These are phyloP conservation scores for Crossaster papposus DNA, from an alignment of 53 echinoderm and acorn worm genomes.

Conservation along the genomic window DNA sequence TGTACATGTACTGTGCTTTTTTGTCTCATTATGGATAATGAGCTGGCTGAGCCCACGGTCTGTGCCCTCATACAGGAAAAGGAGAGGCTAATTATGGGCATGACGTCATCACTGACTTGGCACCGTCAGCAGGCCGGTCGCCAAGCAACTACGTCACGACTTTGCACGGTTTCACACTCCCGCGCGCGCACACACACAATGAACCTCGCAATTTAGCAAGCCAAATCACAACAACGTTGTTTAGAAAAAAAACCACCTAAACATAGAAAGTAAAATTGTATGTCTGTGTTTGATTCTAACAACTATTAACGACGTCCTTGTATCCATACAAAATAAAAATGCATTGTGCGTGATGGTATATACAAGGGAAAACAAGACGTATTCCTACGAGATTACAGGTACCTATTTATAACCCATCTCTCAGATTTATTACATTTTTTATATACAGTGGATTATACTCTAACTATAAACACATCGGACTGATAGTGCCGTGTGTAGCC, in stretches of 20 bases:
- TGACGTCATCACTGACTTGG: constrained; percentile 37
- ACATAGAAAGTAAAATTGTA: background rate
- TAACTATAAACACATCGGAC: no score
- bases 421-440: no score
- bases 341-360: background rate
- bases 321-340: background rate
- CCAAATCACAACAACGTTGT: background rate
- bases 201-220: background rate
- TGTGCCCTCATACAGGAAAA: background rate
- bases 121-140: constrained; percentile 30
- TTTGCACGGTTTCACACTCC: background rate
- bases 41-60: background rate
- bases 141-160: constrained; percentile 47
- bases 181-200: background rate
- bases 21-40: background rate
- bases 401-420: no score
- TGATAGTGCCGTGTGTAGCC: no score
- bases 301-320: background rate
- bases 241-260: background rate
- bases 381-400: no score
- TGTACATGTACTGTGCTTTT: background rate
- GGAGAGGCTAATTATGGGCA: constrained; percentile 27
- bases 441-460: no score
- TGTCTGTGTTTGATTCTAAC: background rate
- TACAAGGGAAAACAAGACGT: no score